Evolutionary conservation across 2,888 invertebrate species (phyloP), one percentile per base, ranked within the genome.

Genomic region (Nudaria mundana): DNA sequence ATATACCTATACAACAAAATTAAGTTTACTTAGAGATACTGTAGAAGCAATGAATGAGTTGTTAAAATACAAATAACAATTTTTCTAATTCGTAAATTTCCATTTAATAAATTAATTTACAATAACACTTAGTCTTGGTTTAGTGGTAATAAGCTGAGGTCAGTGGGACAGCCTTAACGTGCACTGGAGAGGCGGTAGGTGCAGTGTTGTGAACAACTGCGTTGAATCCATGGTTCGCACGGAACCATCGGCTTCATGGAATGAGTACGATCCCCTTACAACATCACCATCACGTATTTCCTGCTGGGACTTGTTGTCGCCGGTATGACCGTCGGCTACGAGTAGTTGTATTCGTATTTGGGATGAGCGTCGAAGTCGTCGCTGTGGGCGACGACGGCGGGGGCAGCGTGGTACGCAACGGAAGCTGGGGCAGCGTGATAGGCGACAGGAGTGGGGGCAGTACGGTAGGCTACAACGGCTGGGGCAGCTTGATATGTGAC

Each of bases 281-380:
- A 79, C 85, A 55, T 90, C 90, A 28, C 90, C 90, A 55, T 90
- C 90, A 50, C 86, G 81, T 44, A 65, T 58, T 66, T 91, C 91
- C 48, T 89, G 85, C 69, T 90, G 90, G 44, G 81, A 79, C 76
- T 91, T 90, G 73, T 87, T 81, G 77, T 91, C 91, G 30, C 90
- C 90, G 66, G 90, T 90, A 71, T 90, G 89, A 12, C 83, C 75
- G 65, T 91, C 91, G 49, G 88, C 80, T 1, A 91, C 91, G 89
- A 89, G 79, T 91, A 91, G 39, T 76, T 79, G 81, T 80, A 91
- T 59, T 89, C 83, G 71, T 87, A 88, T 61, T 79, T 80, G 49
- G 87, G 88, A 70, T 85, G 67, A 1, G 86, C 72, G 81, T 85
- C 65, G 33, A 63, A 58, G 43, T 71, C 71, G 36, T 71, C 68